phyloP scores from a whole-genome alignment of 1,140 invertebrate species.

The Neodiprion pinetum region DNA sequence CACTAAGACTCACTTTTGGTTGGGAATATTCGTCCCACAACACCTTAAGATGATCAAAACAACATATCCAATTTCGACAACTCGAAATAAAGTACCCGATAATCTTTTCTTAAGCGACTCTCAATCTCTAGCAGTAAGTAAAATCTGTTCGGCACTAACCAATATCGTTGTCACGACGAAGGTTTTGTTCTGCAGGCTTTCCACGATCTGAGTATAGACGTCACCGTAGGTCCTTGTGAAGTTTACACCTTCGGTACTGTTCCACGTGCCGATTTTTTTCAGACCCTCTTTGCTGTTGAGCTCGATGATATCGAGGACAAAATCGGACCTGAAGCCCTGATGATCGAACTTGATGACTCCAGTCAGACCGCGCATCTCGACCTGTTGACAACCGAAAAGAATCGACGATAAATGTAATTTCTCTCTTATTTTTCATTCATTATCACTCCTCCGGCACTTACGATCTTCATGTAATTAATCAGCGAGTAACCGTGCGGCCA shows the following conservation, averaged over 20 bases:
- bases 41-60: no score
- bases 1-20: no score
- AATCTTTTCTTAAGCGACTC: no score
- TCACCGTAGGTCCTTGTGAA: slow-evolving; percentile 88
- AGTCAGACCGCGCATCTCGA: slow-evolving; percentile 90
- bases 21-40: no score
- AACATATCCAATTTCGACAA: no score
- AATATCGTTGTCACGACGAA: slow-evolving; percentile 90
- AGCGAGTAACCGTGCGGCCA: slow-evolving; percentile 95
- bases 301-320: slow-evolving; percentile 89
- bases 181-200: slow-evolving; percentile 91
- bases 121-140: no score
- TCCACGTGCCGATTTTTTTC: slow-evolving; percentile 88
- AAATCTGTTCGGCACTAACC: slow-evolving; percentile 67
- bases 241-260: slow-evolving; percentile 86
- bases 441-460: slow-evolving; percentile 61
- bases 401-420: slow-evolving; percentile 14
- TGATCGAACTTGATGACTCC: slow-evolving; percentile 95
- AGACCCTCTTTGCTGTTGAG: slow-evolving; percentile 79
- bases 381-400: slow-evolving; percentile 63
- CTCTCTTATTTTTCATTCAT: slow-evolving; percentile 9
- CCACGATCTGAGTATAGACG: slow-evolving; percentile 82
- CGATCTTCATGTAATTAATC: slow-evolving; percentile 98
- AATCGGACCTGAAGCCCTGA: slow-evolving; percentile 90
- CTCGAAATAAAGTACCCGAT: no score